These are phyloP conservation scores for Lysiphlebus fabarum DNA, from an alignment of 1,140 invertebrate genomes.

Conservation along the genomic window DNA sequence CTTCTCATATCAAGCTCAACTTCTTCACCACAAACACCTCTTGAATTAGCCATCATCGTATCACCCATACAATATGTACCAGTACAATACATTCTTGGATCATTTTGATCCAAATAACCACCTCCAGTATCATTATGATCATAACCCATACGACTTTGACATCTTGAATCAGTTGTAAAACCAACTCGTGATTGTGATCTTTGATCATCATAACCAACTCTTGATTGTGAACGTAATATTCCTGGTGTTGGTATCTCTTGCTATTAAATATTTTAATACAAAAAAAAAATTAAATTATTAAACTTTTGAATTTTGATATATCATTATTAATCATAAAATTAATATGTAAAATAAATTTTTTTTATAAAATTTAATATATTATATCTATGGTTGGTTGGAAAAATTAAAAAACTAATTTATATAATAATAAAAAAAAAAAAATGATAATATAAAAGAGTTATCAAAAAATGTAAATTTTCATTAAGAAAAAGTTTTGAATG, in stretches of 20 bases:
- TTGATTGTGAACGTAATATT: conserved; percentile 48
- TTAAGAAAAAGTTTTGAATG: too few relatives aligned
- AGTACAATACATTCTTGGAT: conserved; percentile 53
- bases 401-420: background rate
- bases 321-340: background rate
- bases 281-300: too few relatives aligned
- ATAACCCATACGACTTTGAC: conserved; percentile 47
- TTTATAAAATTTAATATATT: too few relatives aligned
- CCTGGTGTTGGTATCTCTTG: conserved; percentile 44
- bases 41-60: conserved; percentile 52
- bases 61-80: conserved; percentile 54
- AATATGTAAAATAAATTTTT: too few relatives aligned
- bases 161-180: conserved; percentile 51
- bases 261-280: conserved; percentile 10
- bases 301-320: conserved; percentile 16
- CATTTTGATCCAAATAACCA: conserved; percentile 50
- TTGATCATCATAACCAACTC: conserved; percentile 48
- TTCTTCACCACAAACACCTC: conserved; percentile 55
- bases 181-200: conserved; percentile 50
- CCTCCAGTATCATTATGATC: conserved; percentile 52
- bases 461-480: background rate
- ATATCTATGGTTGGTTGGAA: background rate
- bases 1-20: conserved; percentile 73
- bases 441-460: background rate
- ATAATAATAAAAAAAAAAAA: background rate